These are phyloP conservation scores for Sebastes dallii DNA, from an alignment of 2,797 vertebrate genomes.

Conservation along the genomic window DNA sequence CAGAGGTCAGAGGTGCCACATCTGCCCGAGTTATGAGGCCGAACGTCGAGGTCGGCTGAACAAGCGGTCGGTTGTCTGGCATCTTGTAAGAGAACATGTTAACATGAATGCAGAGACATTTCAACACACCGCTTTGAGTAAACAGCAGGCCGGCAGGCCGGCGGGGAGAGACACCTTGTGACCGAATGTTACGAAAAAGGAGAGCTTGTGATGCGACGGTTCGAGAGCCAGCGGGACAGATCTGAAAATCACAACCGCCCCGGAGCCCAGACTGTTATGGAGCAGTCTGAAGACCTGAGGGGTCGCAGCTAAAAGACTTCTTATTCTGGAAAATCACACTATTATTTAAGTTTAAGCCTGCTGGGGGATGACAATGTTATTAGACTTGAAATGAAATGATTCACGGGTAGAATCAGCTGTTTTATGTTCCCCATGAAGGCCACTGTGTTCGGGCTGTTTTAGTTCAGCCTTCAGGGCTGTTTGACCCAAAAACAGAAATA, in stretches of 20 bases:
- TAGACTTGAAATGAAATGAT: neutral
- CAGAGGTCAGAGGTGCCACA: constrained; percentile 43
- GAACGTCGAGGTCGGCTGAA: neutral
- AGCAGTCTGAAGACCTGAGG: neutral
- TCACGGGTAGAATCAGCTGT: neutral
- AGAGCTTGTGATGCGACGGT: constrained; percentile 19
- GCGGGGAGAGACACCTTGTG: constrained; percentile 29
- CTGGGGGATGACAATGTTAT: neutral
- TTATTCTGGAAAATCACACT: neutral
- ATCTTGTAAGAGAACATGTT: neutral
- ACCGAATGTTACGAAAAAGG: neutral
- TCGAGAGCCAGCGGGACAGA: neutral
- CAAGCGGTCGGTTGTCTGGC: constrained; percentile 16
- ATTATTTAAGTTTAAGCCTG: neutral
- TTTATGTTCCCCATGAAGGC: neutral
- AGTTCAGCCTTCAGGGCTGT: neutral
- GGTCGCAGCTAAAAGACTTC: neutral
- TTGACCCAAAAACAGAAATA: neutral
- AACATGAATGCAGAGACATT: neutral
- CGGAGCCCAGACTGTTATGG: neutral
- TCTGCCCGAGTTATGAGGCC: constrained; percentile 34
- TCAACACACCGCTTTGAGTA: neutral
- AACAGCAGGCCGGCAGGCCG: neutral
- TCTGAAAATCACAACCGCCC: neutral
- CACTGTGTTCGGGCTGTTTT: neutral